These are phyloP conservation scores for Trachymyrmex cornetzi DNA, from an alignment of 1,140 invertebrate species.

Conservation along the genomic window DNA sequence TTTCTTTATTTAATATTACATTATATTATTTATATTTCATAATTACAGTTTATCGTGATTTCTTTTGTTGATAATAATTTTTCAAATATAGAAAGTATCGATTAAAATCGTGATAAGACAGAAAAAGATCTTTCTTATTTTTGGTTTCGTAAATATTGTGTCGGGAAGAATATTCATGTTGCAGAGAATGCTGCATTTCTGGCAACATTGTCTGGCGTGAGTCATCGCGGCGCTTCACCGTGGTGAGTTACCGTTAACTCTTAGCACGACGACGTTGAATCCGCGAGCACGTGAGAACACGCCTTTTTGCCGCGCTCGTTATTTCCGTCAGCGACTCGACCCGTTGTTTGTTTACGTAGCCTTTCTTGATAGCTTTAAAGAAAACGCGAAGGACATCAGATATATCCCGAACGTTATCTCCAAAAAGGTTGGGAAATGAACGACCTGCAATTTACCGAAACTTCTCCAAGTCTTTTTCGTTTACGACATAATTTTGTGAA, in stretches of 20 bases:
- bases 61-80: not conserved
- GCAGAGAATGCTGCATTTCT: slow-evolving; percentile 52
- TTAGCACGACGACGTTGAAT: slow-evolving; percentile 70
- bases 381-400: slow-evolving; percentile 5
- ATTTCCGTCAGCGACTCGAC: slow-evolving; percentile 36
- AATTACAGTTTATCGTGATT: not conserved
- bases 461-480: not conserved
- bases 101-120: not conserved
- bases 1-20: not conserved
- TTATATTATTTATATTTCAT: not conserved
- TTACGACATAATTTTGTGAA: not conserved
- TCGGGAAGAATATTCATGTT: slow-evolving; percentile 27
- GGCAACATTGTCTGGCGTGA: slow-evolving; percentile 62
- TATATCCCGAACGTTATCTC: not conserved
- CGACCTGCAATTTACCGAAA: not conserved
- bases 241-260: slow-evolving; percentile 73
- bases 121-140: not conserved
- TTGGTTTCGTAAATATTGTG: not conserved
- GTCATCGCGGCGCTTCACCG: slow-evolving; percentile 57
- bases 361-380: slow-evolving; percentile 17
- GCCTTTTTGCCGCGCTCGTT: slow-evolving; percentile 57
- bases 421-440: not conserved
- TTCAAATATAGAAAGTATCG: not conserved
- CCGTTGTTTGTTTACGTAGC: slow-evolving; percentile 36
- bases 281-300: slow-evolving; percentile 73